Base-by-base conservation (phyloP, 2,797 vertebrate genomes). In the Ctenopoma multispine region DNA sequence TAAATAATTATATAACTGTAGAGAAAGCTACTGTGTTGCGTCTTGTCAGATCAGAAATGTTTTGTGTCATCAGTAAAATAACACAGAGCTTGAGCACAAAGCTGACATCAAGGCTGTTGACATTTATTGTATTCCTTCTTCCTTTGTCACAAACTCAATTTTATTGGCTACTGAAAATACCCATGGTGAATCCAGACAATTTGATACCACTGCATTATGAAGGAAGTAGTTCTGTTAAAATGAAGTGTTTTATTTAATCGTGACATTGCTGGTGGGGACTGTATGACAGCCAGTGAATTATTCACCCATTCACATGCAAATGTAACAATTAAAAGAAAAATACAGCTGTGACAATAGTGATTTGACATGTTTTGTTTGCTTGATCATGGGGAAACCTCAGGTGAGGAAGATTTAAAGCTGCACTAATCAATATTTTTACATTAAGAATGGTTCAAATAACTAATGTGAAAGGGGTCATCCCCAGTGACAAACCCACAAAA, bases 131-230 rank as follows among this genome's bases (percentile, higher is more conserved):
- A 46, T 71, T 73, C 48, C 36, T 46, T 18, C 53, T 36, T 53
- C 40, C 46, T 79, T 71, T 77, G 71, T 68, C 67, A 66, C 12
- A 76, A 85, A 80, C 72, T 66, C 44, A 9, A 66, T 83, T 75
- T 75, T 72, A 80, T 63, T 64, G 67, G 69, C 75, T 11, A 17
- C 27, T 53, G 21, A 53, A 72, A 77, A 81, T 71, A 66, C 71
- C 63, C 65, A 17, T 12, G 44, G 59, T 7, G 59, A 47, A 55
- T 63, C 47, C 12, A 2, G 46, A 75, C 75, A 65, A 38, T 72
- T 21, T 20, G 54, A 43, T 41, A 48, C 21, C 9, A 7, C 57
- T 66, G 59, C 46, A 41, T 57, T 46, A 68, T 66, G 66, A 82
- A 69, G 72, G 51, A 21, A 27, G 41, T 3, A 1, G 56, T 69